These are phyloP conservation scores for Staurois parvus DNA, from an alignment of 2,797 vertebrate genomes.

Conservation along the genomic window DNA sequence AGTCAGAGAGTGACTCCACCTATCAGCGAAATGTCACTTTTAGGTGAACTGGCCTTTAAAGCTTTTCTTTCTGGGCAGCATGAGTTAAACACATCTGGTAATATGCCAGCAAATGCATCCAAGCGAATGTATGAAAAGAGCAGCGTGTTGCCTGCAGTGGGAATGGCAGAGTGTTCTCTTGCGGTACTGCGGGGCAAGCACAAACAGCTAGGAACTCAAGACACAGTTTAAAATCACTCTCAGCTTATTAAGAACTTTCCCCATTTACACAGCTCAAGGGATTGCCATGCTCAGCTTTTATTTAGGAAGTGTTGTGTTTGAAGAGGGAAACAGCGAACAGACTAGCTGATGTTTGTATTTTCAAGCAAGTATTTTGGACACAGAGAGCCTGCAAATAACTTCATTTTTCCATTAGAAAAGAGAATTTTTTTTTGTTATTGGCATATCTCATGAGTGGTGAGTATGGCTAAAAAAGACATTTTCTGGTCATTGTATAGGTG, in stretches of 20 bases:
- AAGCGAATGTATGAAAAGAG: slow-evolving; percentile 39
- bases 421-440: too few relatives aligned
- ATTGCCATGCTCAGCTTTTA: neutral
- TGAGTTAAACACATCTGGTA: slow-evolving; percentile 50
- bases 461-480: too few relatives aligned
- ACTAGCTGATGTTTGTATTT: neutral
- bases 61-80: neutral
- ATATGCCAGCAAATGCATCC: slow-evolving; percentile 15
- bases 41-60: neutral
- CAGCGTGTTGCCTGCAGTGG: slow-evolving; percentile 33
- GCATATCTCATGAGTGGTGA: too few relatives aligned
- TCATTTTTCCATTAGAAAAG: too few relatives aligned
- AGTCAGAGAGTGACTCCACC: too few relatives aligned
- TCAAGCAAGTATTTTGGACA: neutral
- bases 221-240: slow-evolving; percentile 16
- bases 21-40: too few relatives aligned
- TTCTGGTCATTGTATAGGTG: too few relatives aligned
- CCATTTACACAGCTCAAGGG: slow-evolving; percentile 21
- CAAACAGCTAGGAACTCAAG: slow-evolving; percentile 15
- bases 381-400: neutral
- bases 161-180: slow-evolving; percentile 39
- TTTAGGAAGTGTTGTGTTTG: slow-evolving; percentile 6
- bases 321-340: neutral
- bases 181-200: slow-evolving; percentile 24
- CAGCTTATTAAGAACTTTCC: slow-evolving; percentile 36